Evolutionary conservation across 2,113 vertebrate genomes (phyloP).

Genomic region (Corydoras maculifer): DNA sequence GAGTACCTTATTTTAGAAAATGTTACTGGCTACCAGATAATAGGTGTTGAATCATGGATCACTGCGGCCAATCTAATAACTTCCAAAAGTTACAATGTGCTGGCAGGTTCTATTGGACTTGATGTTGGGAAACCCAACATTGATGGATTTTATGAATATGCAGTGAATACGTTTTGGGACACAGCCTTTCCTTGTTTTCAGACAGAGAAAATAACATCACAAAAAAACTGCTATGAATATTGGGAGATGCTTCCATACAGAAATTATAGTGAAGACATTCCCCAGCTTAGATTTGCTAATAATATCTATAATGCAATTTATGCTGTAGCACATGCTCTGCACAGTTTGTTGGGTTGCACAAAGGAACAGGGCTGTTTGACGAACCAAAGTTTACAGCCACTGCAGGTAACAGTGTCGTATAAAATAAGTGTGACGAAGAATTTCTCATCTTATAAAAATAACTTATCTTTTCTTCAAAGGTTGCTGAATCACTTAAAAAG

Average conservation of each 20-base stretch:
- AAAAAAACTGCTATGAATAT: conserved; percentile 41
- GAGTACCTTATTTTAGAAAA: conserved; percentile 57
- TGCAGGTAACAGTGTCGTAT: conserved; percentile 50
- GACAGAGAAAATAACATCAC: not conserved
- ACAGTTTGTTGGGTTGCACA: conserved; percentile 52
- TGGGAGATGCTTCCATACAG: conserved; percentile 44
- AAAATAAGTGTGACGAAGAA: not conserved
- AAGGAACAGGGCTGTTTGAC: conserved; percentile 46
- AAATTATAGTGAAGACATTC: conserved; percentile 53
- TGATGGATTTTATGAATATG: conserved; percentile 51
- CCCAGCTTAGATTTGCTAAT: conserved; percentile 54
- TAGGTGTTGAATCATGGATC: conserved; percentile 67
- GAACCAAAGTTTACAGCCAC: conserved; percentile 38
- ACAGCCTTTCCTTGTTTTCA: conserved; percentile 43
- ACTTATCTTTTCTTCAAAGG: not conserved
- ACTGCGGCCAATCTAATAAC: conserved; percentile 57
- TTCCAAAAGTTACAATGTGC: conserved; percentile 51
- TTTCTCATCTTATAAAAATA: not conserved
- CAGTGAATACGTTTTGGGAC: conserved; percentile 56
- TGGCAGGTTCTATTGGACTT: conserved; percentile 61
- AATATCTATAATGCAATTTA: conserved; percentile 66
- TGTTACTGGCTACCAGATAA: conserved; percentile 59
- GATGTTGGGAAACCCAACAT: conserved; percentile 56
- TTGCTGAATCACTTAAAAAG: conserved; percentile 35
- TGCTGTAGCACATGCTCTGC: conserved; percentile 59